Conservation (phyloP, 2,888 invertebrate genomes). For the Pediacus dermestoides region DNA sequence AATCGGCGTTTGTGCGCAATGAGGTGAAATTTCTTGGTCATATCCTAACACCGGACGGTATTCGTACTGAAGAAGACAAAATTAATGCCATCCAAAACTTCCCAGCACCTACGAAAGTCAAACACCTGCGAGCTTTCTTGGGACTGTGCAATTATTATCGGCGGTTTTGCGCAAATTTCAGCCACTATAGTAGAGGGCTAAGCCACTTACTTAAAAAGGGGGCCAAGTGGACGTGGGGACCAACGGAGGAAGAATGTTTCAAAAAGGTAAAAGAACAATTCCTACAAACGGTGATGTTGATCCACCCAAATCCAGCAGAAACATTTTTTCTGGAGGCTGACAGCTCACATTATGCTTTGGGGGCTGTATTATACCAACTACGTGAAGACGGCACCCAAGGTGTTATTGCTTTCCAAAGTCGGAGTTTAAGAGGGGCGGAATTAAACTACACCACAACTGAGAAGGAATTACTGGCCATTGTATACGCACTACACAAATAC, state of each 20-base stretch:
- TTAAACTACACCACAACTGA: constrained; percentile 10
- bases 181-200: neutral
- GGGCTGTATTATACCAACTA: neutral
- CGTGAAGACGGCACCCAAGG: neutral
- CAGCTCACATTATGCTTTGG: constrained; percentile 4
- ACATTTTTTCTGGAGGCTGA: constrained; percentile 1
- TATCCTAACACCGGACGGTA: constrained; percentile 17
- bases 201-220: constrained; percentile 3
- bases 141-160: constrained; percentile 17
- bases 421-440: constrained; percentile 9
- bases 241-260: neutral
- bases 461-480: constrained; percentile 6
- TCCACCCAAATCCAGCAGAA: neutral
- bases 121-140: constrained; percentile 12
- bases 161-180: constrained; percentile 7
- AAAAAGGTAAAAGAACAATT: constrained; percentile 1
- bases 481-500: constrained; percentile 9
- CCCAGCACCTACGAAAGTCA: constrained; percentile 13
- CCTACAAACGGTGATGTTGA: neutral
- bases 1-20: constrained; percentile 20
- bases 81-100: constrained; percentile 11
- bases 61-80: constrained; percentile 20
- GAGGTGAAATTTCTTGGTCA: constrained; percentile 22
- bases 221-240: constrained; percentile 3
- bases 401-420: constrained; percentile 8